These are phyloP conservation scores for Eupsittula cactorum DNA, from an alignment of 2,113 vertebrate species.

Conservation along the genomic window DNA sequence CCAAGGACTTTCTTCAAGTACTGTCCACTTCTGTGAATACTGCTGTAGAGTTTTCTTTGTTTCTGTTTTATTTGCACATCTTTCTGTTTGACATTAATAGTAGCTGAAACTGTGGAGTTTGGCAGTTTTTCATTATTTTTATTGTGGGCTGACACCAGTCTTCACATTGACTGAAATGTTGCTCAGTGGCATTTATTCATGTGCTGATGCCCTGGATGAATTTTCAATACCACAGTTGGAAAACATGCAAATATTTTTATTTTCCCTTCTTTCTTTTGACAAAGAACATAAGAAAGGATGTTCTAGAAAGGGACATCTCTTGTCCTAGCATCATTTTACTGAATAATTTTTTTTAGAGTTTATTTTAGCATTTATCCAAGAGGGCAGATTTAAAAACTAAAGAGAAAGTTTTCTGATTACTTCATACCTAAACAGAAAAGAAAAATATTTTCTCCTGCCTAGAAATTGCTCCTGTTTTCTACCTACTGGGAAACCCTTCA, in stretches of 20 bases:
- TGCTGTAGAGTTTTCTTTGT: not conserved
- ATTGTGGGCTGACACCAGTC: not conserved
- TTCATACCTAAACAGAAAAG: not conserved
- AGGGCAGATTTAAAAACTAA: not conserved
- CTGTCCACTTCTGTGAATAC: not conserved
- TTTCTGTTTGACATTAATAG: slow-evolving; percentile 9
- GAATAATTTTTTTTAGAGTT: not conserved
- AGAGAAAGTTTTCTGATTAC: not conserved
- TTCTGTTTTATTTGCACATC: not conserved
- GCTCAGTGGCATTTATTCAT: not conserved
- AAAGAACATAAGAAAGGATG: not conserved
- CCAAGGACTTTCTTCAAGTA: not conserved
- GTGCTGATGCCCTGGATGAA: not conserved
- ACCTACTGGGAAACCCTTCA: not conserved
- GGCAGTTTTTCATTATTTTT: not conserved
- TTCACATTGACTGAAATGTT: slow-evolving; percentile 29
- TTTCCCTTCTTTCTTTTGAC: not conserved
- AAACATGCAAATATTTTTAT: not conserved
- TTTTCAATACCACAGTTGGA: slow-evolving; percentile 23
- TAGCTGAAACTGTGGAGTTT: not conserved
- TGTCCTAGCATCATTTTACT: not conserved
- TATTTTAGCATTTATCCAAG: not conserved
- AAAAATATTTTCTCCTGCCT: not conserved
- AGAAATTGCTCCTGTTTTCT: not conserved
- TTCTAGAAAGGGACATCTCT: not conserved